Base-by-base conservation (phyloP, 2,888 invertebrate species). In the Auanema freiburgensis region DNA sequence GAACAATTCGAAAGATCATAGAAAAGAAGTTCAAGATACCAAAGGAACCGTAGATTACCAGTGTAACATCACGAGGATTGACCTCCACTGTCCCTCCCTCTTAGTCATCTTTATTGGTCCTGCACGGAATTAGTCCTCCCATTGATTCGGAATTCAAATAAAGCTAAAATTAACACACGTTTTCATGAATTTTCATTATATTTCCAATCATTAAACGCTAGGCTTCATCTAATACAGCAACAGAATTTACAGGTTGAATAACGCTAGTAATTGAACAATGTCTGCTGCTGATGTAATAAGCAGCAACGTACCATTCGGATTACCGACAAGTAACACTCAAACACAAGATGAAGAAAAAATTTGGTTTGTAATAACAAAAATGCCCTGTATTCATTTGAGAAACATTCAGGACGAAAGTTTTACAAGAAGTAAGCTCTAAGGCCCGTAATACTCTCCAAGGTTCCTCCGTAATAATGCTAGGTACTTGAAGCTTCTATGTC, bases 361-460 rank as follows among this genome's bases (percentile, higher is more conserved):
- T 18, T 62, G 62, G 62, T 62, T 21, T 42, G 18, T 49, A n/a
- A n/a, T n/a, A n/a, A n/a, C n/a, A n/a, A n/a, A 33, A 33, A 14
- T 1, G n/a, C 5, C 46, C 11, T 44, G 18, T 55, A 10, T 43
- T 21, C 16, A 21, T 46, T 10, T 3, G 10, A 46, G 46, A 16
- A 46, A 21, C 21, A 54, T 79, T 69, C 44, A 79, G 79, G 79
- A 71, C 71, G 18, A 59, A 64, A 58, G 67, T 80, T 40, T 63
- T 79, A 0, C 63, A 69, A 10, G 79, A 80, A 52, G 75, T 78
- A n/a, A 74, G 74, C 59, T 66, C 78, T 8, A 78, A 79, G 61
- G 69, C 74, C 12, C 67, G 63, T 8, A 73, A 67, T 54, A 63
- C 71, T 21, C 65, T 69, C n/a, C 75, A 74, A 24, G 77, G 78